A percentile compares a stretch with the other conserved stretches of the same genome.
Conservation (phyloP, 2,797 vertebrate species). For the Clarias pachynema region DNA sequence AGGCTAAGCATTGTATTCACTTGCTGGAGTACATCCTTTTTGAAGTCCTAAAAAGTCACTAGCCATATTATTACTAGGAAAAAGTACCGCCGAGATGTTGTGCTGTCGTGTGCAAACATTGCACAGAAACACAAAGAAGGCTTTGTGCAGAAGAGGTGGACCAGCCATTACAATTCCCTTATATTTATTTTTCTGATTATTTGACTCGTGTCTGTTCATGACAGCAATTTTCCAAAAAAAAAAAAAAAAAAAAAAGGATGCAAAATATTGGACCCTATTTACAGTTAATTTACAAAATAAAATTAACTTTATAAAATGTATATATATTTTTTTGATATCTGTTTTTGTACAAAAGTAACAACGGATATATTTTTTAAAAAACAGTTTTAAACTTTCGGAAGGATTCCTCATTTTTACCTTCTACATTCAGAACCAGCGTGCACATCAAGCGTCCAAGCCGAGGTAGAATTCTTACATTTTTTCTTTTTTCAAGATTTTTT, state of each 20-base stretch:
- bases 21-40: not conserved
- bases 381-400: constrained; percentile 34
- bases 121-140: constrained; percentile 29
- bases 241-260: constrained; percentile 77
- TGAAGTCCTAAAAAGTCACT: not conserved
- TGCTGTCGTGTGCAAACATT: constrained; percentile 29
- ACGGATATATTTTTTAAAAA: constrained; percentile 28
- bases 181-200: constrained; percentile 10
- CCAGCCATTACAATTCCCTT: constrained; percentile 43
- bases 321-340: constrained; percentile 64
- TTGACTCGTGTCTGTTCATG: constrained; percentile 23
- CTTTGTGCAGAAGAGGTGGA: constrained; percentile 38
- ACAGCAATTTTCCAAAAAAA: constrained; percentile 6
- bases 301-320: constrained; percentile 83
- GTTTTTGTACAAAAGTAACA: constrained; percentile 74
- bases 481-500: constrained; percentile 58
- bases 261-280: constrained; percentile 85
- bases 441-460: constrained; percentile 73
- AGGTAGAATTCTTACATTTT: constrained; percentile 81
- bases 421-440: constrained; percentile 72
- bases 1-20: constrained; percentile 47
- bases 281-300: constrained; percentile 91
- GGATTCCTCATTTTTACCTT: constrained; percentile 52
- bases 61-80: not conserved
- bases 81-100: not conserved